phyloP scores from a whole-genome alignment of 2,797 vertebrate genomes.

The Pseudochromis fuscus region DNA sequence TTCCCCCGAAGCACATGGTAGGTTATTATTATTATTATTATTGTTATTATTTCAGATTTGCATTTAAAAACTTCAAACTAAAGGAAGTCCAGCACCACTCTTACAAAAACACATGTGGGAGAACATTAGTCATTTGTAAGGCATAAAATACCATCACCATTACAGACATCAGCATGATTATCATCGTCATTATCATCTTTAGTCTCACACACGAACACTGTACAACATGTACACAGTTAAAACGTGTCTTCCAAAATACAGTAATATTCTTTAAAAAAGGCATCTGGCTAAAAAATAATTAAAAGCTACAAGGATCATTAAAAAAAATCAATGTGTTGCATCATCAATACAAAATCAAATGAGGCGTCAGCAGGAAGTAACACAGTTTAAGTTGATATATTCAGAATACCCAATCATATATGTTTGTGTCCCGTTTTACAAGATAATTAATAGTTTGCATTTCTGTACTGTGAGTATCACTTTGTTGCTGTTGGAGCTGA shows the following conservation, averaged over 20 bases:
- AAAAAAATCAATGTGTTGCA: neutral
- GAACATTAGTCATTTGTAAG: conserved; percentile 46
- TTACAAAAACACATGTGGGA: conserved; percentile 32
- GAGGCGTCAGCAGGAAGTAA: neutral
- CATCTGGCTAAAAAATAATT: conserved; percentile 29
- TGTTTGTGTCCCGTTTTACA: too few relatives aligned
- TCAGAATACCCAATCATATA: neutral
- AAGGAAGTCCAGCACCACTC: conserved; percentile 43
- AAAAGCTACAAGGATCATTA: neutral
- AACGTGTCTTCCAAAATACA: conserved; percentile 29
- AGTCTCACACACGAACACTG: conserved; percentile 31
- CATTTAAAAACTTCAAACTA: conserved; percentile 13
- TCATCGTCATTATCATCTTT: conserved; percentile 24
- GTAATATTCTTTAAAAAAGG: conserved; percentile 26
- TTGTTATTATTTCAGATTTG: neutral
- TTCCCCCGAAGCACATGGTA: neutral
- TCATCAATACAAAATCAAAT: neutral
- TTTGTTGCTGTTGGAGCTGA: neutral
- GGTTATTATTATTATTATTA: conserved; percentile 6
- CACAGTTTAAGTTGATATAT: neutral
- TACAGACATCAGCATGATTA: conserved; percentile 30
- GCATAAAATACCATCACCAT: conserved; percentile 38
- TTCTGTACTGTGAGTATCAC: neutral
- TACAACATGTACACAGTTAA: conserved; percentile 44
- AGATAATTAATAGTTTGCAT: neutral